Evolutionary conservation across 2,113 vertebrate species (phyloP).

Genomic region (Dasypus novemcinctus): DNA sequence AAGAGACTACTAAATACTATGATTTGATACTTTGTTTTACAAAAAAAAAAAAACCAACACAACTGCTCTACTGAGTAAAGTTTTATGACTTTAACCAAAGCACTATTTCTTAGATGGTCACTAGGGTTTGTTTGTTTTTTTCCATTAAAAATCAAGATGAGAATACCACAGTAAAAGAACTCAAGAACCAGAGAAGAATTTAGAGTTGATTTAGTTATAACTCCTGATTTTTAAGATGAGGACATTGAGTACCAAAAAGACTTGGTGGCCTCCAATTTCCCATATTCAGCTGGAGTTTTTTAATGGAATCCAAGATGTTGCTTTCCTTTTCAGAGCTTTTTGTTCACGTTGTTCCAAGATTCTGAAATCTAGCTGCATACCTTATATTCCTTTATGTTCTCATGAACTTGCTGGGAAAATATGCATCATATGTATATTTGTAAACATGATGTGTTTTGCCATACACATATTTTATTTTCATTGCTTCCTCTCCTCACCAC

Average conservation of each 20-base stretch:
- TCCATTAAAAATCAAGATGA: not conserved
- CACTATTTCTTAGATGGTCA: not conserved
- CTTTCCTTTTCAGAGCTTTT: not conserved
- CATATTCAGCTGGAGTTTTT: not conserved
- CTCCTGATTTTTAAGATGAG: not conserved
- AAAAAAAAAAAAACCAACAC: not conserved
- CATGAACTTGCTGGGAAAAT: not conserved
- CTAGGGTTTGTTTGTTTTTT: not conserved
- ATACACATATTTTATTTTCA: fast-evolving
- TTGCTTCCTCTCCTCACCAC: not conserved
- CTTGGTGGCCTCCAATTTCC: not conserved
- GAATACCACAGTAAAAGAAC: not conserved
- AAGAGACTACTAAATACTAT: not conserved
- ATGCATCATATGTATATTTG: not conserved
- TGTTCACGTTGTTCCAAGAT: not conserved
- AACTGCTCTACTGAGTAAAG: not conserved
- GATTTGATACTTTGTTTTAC: not conserved
- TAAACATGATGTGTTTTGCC: not conserved
- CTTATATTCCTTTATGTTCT: not conserved
- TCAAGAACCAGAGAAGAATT: not conserved
- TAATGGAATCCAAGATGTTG: not conserved
- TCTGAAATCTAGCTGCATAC: not conserved
- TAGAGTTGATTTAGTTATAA: not conserved
- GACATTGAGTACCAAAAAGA: not conserved
- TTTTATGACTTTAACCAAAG: not conserved